Evolutionary conservation across 2,113 vertebrate species (phyloP), one percentile per base, ranked within the genome.

Genomic region (Tichodroma muraria): DNA sequence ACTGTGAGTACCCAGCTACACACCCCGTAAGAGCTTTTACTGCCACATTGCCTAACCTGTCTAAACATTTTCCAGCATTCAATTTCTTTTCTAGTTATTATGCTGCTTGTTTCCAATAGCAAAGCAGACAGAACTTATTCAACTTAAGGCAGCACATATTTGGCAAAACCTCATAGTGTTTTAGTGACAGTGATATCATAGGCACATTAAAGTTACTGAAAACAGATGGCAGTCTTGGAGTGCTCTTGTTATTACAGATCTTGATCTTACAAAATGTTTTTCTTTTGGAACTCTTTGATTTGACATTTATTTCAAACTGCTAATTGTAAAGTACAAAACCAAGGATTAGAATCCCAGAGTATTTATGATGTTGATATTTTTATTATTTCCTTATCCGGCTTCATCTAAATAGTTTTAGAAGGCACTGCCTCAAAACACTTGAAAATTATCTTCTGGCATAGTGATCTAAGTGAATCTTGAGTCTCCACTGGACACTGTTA

Each of bases 1-100:
- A 99, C 99, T 42, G 99, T 99, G 98, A 98, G 97, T 97, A 93
- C 85, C 47, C 65, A 44, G 83, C 73, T 37, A 61, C 33, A 19
- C 35, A 59, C 44, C 68, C 42, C 3, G 0, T 19, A 60, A 88
- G 30, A 88, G 68, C 59, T 89, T 94, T 89, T 84, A 56, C 50
- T 59, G 73, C 79, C 38, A 30, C 15, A 3, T 8, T 77, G 69
- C 80, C 69, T 75, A 77, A 87, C 45, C 23, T 61, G 35, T 66
- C 92, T 75, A 53, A 94, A 65, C 33, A 28, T 83, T 60, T 92
- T 78, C 84, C 80, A 92, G 45, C 31, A 10, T 88, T 78, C 79
- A 9, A 10, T 86, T 82, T 79, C 60, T 91, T 65, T 88, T 88
- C 61, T 91, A 22, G 47, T 91, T 92, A 23, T 52, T 72, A 69